A percentile compares a stretch with the other conserved stretches of the same genome.
Conservation (phyloP, 2,113 vertebrate species). For the Equus quagga region DNA sequence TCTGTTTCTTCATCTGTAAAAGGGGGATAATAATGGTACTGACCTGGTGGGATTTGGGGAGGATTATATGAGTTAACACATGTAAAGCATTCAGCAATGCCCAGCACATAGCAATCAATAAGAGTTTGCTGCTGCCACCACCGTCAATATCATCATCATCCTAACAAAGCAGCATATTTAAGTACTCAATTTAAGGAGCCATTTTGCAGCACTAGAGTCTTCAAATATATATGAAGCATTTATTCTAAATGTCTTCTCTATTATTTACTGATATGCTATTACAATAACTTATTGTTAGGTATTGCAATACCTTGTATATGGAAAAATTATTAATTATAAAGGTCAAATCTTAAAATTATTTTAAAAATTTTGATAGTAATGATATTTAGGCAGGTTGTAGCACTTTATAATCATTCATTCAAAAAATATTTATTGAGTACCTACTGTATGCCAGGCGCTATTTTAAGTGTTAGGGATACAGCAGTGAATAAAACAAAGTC, state of each 20-base stretch:
- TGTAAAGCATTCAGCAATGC: not conserved
- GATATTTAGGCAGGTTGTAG: not conserved
- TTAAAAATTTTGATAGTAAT: not conserved
- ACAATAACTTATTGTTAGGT: not conserved
- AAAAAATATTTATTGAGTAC: not conserved
- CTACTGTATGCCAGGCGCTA: not conserved
- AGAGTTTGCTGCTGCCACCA: not conserved
- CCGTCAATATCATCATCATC: not conserved
- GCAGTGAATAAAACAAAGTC: not conserved
- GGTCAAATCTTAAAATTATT: not conserved
- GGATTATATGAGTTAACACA: not conserved
- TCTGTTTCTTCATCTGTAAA: not conserved
- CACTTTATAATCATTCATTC: not conserved
- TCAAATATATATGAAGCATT: slow-evolving; percentile 10
- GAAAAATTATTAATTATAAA: slow-evolving; percentile 9
- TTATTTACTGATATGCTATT: not conserved
- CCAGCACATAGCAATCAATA: not conserved
- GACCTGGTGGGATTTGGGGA: not conserved
- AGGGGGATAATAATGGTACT: not conserved
- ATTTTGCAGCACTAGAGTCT: not conserved
- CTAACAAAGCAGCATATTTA: not conserved
- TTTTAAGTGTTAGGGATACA: not conserved
- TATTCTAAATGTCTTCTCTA: not conserved
- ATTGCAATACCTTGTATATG: not conserved
- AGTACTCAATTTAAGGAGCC: not conserved